Conservation (phyloP, 2,113 vertebrate genomes). For the Perca flavescens region DNA sequence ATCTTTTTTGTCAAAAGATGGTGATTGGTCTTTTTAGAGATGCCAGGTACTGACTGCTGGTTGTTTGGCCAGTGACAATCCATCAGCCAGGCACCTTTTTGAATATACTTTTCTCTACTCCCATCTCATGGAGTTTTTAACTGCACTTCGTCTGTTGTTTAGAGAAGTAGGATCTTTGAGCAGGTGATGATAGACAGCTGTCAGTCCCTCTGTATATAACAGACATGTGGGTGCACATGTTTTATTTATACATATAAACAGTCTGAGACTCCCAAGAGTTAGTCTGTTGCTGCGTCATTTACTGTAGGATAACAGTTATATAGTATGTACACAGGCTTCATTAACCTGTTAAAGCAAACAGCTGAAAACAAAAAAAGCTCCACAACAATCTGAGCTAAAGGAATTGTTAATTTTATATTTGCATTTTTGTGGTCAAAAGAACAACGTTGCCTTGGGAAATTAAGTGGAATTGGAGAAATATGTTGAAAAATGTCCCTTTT, state of each 20-base stretch:
- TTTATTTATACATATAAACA: conserved; percentile 41
- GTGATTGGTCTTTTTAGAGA: conserved; percentile 6
- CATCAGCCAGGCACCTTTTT: conserved; percentile 7
- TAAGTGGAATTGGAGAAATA: conserved; percentile 8
- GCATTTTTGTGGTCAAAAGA: not conserved
- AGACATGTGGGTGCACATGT: conserved; percentile 25
- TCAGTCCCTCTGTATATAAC: conserved; percentile 14
- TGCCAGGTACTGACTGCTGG: not conserved
- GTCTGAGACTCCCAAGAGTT: not conserved
- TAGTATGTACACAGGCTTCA: not conserved
- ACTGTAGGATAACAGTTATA: not conserved
- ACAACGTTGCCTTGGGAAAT: not conserved
- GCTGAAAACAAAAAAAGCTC: not conserved
- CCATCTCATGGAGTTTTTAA: not conserved
- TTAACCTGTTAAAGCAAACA: not conserved
- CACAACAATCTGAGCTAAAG: not conserved
- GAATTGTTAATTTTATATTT: not conserved
- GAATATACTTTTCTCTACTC: conserved; percentile 9
- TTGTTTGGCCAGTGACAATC: conserved; percentile 17
- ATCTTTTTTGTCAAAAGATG: conserved; percentile 7
- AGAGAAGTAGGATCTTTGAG: not conserved
- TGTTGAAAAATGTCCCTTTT: not conserved
- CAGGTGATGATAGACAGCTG: conserved; percentile 45
- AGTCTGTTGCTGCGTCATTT: not conserved
- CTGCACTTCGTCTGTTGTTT: conserved; percentile 17